Percentiles rank a stretch among this genome's conserved stretches.
These are phyloP conservation scores for Malurus leucopterus DNA, from an alignment of 2,797 vertebrate species.

Conservation along the genomic window DNA sequence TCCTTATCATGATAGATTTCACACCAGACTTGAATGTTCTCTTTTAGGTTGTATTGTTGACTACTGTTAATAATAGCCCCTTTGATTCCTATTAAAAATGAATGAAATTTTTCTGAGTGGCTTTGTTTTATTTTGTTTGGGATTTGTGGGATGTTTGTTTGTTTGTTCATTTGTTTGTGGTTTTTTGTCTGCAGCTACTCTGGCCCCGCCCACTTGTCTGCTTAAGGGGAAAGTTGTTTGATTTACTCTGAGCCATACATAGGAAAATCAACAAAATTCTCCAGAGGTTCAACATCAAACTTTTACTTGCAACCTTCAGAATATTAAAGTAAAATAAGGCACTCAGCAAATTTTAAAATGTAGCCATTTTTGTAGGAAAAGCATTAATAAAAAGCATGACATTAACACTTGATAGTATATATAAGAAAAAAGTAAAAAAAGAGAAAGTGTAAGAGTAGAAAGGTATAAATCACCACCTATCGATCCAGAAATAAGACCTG, in stretches of 20 bases:
- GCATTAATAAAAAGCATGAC: background rate
- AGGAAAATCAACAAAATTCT: background rate
- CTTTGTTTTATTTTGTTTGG: background rate
- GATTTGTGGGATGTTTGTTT: background rate
- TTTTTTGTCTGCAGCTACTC: background rate
- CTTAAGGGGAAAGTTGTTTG: background rate
- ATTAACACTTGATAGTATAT: background rate
- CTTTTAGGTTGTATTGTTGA: background rate
- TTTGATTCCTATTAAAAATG: background rate
- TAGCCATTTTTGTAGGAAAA: background rate
- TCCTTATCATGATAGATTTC: background rate
- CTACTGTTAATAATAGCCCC: background rate
- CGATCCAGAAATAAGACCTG: background rate
- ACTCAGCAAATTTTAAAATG: background rate
- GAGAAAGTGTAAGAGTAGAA: background rate
- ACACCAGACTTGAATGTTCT: background rate
- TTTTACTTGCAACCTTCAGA: background rate
- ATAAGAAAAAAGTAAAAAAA: background rate
- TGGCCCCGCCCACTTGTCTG: no score
- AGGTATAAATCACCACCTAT: background rate
- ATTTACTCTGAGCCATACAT: no score
- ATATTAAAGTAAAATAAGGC: background rate
- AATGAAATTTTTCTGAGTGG: background rate
- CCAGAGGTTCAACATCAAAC: rapidly evolving
- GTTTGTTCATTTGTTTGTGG: background rate